These are phyloP conservation scores for Cremastinae sp. DNA, from an alignment of 2,888 invertebrate genomes.

Conservation along the genomic window DNA sequence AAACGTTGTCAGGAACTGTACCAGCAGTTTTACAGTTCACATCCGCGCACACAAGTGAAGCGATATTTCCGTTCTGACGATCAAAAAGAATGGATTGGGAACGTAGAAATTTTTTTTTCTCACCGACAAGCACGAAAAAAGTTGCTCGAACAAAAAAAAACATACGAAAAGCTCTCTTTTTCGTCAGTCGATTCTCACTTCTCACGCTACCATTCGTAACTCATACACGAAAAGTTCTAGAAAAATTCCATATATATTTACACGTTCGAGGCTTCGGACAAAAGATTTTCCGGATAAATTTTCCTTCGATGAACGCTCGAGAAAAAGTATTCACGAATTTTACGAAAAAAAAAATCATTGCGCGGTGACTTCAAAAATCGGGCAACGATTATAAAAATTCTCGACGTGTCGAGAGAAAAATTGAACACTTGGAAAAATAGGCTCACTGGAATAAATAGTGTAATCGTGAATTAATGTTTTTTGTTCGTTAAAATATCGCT, in stretches of 20 bases:
- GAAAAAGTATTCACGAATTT: not conserved
- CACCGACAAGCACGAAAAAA: not conserved
- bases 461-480: no score
- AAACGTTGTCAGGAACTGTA: conserved; percentile 7
- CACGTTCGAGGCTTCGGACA: conserved; percentile 45
- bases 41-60: conserved; percentile 4
- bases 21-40: conserved; percentile 31
- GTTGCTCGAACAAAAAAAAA: conserved; percentile 26
- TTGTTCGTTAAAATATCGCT: no score
- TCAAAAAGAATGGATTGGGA: not conserved
- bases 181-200: not conserved
- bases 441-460: no score
- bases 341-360: not conserved
- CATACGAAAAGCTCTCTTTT: conserved; percentile 12
- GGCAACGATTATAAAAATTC: not conserved
- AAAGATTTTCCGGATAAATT: no score
- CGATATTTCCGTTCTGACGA: not conserved
- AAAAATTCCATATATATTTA: conserved; percentile 59
- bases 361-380: not conserved
- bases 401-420: not conserved
- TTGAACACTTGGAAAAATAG: no score
- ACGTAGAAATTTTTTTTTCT: not conserved
- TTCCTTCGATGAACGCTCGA: not conserved
- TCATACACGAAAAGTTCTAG: conserved; percentile 50
- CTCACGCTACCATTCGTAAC: conserved; percentile 6